Evolutionary conservation across 2,888 invertebrate species (phyloP).

Genomic region (Onthophagus sagittarius): DNA sequence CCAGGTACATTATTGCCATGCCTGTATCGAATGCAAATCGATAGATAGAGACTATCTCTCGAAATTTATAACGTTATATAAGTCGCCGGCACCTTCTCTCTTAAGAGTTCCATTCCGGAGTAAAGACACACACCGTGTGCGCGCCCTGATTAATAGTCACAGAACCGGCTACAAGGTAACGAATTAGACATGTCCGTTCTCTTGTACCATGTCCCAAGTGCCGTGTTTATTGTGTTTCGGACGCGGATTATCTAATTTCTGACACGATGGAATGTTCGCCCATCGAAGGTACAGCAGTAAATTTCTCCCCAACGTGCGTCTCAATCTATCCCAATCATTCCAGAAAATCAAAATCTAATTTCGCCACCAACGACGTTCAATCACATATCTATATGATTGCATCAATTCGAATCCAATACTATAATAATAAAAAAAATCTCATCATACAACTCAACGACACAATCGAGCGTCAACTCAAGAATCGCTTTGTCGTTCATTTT

Average conservation of each 20-base stretch:
- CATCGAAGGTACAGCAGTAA: not conserved
- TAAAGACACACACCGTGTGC: not conserved
- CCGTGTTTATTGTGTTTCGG: not conserved
- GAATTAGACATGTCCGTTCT: not conserved
- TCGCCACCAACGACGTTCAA: not conserved
- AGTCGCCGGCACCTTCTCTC: not conserved
- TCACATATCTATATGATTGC: not conserved
- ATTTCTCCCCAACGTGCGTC: not conserved
- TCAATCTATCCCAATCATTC: not conserved
- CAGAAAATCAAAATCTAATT: not conserved
- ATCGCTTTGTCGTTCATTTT: not conserved
- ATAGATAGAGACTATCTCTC: not conserved
- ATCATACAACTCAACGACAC: not conserved
- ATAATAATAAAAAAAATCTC: not conserved
- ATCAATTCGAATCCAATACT: not conserved
- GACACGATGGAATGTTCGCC: not conserved
- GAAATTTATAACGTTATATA: not conserved
- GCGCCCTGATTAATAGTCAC: not conserved
- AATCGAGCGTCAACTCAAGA: not conserved
- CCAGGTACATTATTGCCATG: not conserved
- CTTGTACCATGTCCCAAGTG: not conserved
- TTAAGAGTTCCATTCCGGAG: not conserved
- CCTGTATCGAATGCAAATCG: not conserved
- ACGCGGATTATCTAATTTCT: not conserved
- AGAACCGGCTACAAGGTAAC: not conserved